Evolutionary conservation across 2,888 invertebrate genomes (phyloP).

Genomic region (Pristionchus exspectatus): DNA sequence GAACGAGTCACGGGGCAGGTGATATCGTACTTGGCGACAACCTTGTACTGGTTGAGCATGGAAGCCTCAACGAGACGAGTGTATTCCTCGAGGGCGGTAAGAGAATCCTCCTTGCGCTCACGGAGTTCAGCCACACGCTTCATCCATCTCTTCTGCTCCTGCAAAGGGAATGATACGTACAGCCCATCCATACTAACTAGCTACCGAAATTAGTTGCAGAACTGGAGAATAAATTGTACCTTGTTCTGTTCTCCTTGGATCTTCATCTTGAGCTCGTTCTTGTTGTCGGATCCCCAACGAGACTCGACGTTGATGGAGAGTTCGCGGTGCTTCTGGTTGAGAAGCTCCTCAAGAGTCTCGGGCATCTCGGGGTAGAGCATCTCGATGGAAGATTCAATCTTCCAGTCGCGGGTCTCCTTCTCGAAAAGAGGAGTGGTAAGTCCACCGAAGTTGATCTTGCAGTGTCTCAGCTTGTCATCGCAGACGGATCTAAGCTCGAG

Average conservation of each 20-base stretch:
- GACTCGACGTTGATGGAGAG: constrained; percentile 51
- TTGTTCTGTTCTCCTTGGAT: constrained; percentile 55
- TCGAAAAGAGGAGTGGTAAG: constrained; percentile 25
- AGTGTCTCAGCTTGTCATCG: constrained; percentile 58
- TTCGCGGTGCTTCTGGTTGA: constrained; percentile 64
- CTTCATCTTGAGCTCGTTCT: constrained; percentile 53
- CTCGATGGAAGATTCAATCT: not conserved
- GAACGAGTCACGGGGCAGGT: constrained; percentile 56
- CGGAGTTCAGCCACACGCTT: constrained; percentile 60
- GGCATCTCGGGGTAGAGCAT: constrained; percentile 64
- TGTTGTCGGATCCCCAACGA: constrained; percentile 48
- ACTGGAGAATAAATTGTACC: not conserved
- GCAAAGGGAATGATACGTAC: not conserved
- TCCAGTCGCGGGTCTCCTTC: constrained; percentile 55
- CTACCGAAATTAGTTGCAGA: not conserved
- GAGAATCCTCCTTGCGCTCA: constrained; percentile 49
- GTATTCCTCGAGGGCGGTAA: constrained; percentile 58
- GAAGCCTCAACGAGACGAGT: constrained; percentile 64
- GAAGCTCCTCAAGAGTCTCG: constrained; percentile 60
- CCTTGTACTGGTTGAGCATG: constrained; percentile 65
- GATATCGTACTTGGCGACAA: constrained; percentile 63
- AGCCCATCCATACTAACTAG: too few relatives aligned
- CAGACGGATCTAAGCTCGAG: constrained; percentile 57
- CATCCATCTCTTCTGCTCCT: constrained; percentile 65
- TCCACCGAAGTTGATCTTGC: constrained; percentile 54